Conservation (phyloP, 2,797 vertebrate genomes). For the Neosilurus hyrtlii region DNA sequence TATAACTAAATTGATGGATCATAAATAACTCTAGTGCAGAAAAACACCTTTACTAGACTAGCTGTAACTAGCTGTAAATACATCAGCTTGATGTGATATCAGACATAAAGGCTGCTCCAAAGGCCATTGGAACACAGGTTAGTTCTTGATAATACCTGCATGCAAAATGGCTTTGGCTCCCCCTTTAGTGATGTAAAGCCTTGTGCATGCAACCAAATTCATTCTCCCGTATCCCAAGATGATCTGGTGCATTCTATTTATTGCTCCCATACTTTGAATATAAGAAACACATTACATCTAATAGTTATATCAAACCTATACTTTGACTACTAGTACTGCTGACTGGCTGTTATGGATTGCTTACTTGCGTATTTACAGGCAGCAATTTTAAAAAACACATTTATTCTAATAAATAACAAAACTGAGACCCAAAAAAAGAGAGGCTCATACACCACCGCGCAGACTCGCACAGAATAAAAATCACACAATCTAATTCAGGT, state of each 20-base stretch:
- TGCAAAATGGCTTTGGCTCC: conserved; percentile 64
- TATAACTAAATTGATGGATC: neutral
- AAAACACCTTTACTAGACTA: neutral
- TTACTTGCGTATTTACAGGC: too few relatives aligned
- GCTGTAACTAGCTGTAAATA: neutral
- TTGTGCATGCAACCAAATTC: conserved; percentile 56
- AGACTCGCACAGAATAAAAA: too few relatives aligned
- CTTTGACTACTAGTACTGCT: too few relatives aligned
- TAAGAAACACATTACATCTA: conserved; percentile 26
- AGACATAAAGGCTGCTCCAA: neutral
- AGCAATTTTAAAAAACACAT: too few relatives aligned
- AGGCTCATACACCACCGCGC: too few relatives aligned
- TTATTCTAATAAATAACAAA: too few relatives aligned
- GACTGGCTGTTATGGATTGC: too few relatives aligned
- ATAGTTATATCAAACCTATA: neutral
- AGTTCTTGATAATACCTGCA: conserved; percentile 57
- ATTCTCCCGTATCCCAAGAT: conserved; percentile 64
- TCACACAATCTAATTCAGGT: too few relatives aligned
- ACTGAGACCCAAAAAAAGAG: too few relatives aligned
- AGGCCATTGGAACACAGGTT: conserved; percentile 22
- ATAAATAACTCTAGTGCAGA: neutral
- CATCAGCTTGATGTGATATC: neutral
- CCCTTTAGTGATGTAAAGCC: conserved; percentile 62
- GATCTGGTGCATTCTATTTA: conserved; percentile 61
- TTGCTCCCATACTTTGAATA: conserved; percentile 68